These are phyloP conservation scores for Cladopsammia gracilis DNA, from an alignment of 64 coral and sea anemone species.

Conservation along the genomic window DNA sequence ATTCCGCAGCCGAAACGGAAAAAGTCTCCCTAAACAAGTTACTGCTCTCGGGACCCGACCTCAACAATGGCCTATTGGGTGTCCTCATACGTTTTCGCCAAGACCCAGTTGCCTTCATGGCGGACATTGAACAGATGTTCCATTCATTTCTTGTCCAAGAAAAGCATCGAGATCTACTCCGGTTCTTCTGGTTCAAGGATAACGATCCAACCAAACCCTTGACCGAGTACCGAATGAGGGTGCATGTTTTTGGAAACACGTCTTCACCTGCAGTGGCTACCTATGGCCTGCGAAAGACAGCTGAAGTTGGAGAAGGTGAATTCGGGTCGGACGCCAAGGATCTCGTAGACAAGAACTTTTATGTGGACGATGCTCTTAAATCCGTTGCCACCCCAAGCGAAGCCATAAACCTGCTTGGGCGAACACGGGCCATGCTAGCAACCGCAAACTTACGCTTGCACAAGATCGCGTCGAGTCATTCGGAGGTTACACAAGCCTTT, in stretches of 20 bases:
- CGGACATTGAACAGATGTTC: constrained; percentile 13
- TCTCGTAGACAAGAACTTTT: too few species aligned
- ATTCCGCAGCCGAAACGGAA: not conserved
- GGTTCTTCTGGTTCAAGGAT: too few species aligned
- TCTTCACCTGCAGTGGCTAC: not conserved
- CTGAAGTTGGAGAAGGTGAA: not conserved
- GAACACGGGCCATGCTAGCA: not conserved
- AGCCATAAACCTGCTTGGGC: too few species aligned
- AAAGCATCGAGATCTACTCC: too few species aligned
- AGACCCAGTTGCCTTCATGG: not conserved
- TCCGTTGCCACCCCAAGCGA: too few species aligned
- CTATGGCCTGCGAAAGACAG: not conserved
- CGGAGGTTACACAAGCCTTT: not conserved
- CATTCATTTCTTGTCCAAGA: not conserved
- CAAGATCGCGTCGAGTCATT: not conserved
- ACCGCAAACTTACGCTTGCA: not conserved
- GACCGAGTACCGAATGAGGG: constrained; percentile 9
- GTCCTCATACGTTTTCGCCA: not conserved
- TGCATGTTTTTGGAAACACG: constrained; percentile 17
- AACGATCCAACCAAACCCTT: not conserved
- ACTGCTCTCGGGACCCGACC: not conserved
- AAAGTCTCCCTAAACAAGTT: not conserved
- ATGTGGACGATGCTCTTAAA: too few species aligned
- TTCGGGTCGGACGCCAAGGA: not conserved
- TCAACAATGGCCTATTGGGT: not conserved